Percentiles rank a stretch among this genome's conserved stretches.
Conservation (phyloP, 2,797 vertebrate species). For the Chaunax sp. region DNA sequence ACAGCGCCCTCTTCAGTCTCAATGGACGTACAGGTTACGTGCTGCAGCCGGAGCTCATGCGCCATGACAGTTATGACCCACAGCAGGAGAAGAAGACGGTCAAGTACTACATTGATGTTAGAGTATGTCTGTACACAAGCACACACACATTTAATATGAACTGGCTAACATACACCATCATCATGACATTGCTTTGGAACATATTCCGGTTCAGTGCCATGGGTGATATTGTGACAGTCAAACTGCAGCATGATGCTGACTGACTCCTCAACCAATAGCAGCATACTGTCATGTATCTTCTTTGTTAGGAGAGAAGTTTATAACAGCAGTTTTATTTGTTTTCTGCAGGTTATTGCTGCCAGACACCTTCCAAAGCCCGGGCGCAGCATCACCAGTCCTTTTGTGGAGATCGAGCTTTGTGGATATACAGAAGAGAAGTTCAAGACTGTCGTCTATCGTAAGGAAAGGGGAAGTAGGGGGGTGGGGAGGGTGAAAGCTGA, state of each 20-base stretch:
- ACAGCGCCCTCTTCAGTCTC: constrained; percentile 92
- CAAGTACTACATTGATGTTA: constrained; percentile 86
- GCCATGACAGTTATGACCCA: constrained; percentile 88
- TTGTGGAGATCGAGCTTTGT: constrained; percentile 96
- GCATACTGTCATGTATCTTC: background rate
- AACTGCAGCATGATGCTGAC: background rate
- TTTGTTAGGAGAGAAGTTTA: background rate
- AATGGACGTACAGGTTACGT: constrained; percentile 92
- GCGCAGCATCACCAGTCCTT: constrained; percentile 94
- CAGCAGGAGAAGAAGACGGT: constrained; percentile 82
- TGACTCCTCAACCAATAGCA: background rate
- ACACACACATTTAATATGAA: background rate
- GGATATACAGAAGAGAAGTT: constrained; percentile 93
- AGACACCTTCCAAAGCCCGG: constrained; percentile 93
- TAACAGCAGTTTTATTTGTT: background rate
- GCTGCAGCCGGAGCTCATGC: constrained; percentile 93
- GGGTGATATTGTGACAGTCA: no score
- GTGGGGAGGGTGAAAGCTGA: background rate
- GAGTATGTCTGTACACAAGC: constrained; percentile 78
- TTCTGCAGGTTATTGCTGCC: constrained; percentile 91
- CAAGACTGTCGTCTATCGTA: constrained; percentile 94
- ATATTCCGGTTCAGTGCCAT: no score
- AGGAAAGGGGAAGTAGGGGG: constrained; percentile 60
- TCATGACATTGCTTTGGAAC: no score
- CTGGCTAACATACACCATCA: background rate